Evolutionary conservation across 2,888 invertebrate genomes (phyloP), one percentile per base, ranked within the genome.

Genomic region (Ichneumon xanthorius): DNA sequence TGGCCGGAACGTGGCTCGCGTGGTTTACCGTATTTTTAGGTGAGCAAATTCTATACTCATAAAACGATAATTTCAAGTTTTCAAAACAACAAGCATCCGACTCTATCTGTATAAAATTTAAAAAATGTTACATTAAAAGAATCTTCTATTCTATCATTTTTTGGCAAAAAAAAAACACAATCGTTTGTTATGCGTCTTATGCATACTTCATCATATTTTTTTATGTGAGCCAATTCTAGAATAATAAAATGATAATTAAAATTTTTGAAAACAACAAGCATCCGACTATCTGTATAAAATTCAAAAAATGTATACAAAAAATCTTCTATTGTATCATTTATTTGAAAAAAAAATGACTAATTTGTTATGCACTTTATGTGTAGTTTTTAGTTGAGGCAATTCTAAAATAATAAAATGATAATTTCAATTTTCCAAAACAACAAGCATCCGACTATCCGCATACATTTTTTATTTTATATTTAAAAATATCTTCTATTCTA

Each of bases 371-470:
- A 6, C 58, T 48, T 55, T 30, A 14, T 26, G 11, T 26, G 2
- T 87, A 87, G 76, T 50, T 89, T 53, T 4, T 90, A 71, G 90
- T 92, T 92, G 77, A 88, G 88, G 5, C 53, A 37, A 19, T n/a
- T 19, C 9, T 16, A 55, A 26, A 4, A 1, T 33, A 4, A 37
- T 40, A 37, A 37, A 4, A 68, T 30, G 53, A 14, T 58, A 22
- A 37, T 72, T 19, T 19, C 2, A 9, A 26, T 55, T 0, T 19
- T 48, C 2, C 45, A 37, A 30, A 2, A 40, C 9, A 40, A 40
- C 11, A 40, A 40, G 40, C 40, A 9, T 40, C 11, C 9, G 40
- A 4, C 9, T 37, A 11, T 14, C 14, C 14, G 1, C 14, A 45
- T 45, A 4, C 1, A 45, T 61, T 33, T 61, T 30, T 61, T 33